Evolutionary conservation across 1,140 invertebrate species (phyloP), one percentile per base, ranked within the genome.

Genomic region (Brachionus sp.): DNA sequence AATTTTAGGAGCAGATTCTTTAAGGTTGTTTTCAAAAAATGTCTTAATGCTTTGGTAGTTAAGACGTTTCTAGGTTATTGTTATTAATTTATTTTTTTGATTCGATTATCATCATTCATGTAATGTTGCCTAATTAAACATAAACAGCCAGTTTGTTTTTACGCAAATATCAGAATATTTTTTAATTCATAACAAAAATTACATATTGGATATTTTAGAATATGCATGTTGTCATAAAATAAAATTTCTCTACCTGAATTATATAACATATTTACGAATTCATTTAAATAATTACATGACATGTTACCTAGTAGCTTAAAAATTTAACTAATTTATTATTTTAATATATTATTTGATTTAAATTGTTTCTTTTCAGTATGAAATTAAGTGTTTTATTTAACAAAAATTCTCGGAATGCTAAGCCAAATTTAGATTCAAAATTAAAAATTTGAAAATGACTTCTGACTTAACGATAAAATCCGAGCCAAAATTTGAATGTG

Each of bases 401-500:
- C 50, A 57, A 9, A 4, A 57, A 57, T 57, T 57, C 5, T 57
- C 7, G 50, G 50, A 57, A 57, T 9, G 19, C 16, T 57, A 57
- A 57, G n/a, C 50, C 16, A 19, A 57, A n/a, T 57, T 16, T 19
- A 57, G 9, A 57, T 57, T 57, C n/a, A 57, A 57, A 6, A 57
- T 29, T 29, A 2, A 3, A 29, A 29, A 29, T 29, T 29, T 29
- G 29, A 70, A 39, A 39, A 70, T 70, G 66, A 33, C 12, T 19
- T 37, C 35, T 7, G 66, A 70, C 16, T 4, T 39, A 23, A 39
- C 35, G 10, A 9, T 39, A 23, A 70, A 70, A 23, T 16, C 29
- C 4, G 66, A 39, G 33, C 35, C n/a, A 42, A 80, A 80, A 64
- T 80, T 42, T 16, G 77, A 80, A 12, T 80, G 77, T 12, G 77